Evolutionary conservation across 2,113 vertebrate genomes (phyloP).

Genomic region (Connochaetes taurinus): DNA sequence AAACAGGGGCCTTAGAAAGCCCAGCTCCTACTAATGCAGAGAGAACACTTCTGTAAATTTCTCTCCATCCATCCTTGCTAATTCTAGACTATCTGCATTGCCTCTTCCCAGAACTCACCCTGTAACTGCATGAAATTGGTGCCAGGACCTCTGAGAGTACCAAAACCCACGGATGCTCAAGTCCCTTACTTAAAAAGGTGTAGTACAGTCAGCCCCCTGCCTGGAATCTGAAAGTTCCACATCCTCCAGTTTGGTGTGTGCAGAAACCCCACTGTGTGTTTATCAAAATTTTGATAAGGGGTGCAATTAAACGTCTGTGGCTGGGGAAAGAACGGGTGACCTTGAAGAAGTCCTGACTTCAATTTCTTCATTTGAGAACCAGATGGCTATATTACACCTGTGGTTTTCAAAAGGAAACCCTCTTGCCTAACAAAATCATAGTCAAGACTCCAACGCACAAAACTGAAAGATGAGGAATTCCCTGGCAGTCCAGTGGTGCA

Average conservation of each 20-base stretch:
- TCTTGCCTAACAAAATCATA: neutral
- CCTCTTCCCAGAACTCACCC: neutral
- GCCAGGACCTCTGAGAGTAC: neutral
- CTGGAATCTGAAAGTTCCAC: neutral
- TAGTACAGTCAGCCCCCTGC: neutral
- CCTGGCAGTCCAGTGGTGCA: neutral
- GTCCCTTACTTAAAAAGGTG: neutral
- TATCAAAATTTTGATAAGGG: neutral
- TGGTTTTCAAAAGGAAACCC: neutral
- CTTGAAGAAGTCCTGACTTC: neutral
- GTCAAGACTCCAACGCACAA: neutral
- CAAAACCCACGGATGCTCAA: neutral
- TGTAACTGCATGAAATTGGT: neutral
- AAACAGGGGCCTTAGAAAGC: neutral
- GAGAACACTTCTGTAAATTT: neutral
- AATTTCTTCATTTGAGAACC: neutral
- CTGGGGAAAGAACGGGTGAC: neutral
- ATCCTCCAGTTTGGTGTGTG: neutral
- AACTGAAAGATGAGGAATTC: neutral
- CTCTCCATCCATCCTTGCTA: neutral
- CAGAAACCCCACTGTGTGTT: neutral
- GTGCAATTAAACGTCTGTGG: neutral
- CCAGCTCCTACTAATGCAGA: neutral
- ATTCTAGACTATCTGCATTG: neutral
- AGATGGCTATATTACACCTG: neutral